Base-by-base conservation (phyloP, 2,797 vertebrate species). In the Erpetoichthys calabaricus region DNA sequence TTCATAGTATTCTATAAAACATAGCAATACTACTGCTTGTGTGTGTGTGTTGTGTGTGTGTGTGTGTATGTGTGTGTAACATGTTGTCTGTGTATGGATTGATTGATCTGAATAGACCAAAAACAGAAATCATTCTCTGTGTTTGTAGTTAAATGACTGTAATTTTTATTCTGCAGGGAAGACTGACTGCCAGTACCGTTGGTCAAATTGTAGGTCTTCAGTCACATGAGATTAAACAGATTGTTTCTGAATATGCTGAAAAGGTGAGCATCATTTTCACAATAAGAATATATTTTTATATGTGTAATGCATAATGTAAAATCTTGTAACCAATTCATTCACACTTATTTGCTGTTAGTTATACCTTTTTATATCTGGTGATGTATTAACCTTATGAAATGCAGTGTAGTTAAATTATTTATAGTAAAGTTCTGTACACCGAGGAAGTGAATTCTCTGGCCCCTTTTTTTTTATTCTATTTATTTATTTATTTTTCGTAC, bases 151-250 rank as follows among this genome's bases (percentile, higher is more conserved):
- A 7, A 5, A 45, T 58, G 8, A 43, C 7, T 42, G 6, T 45
- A 8, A 56, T 25, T 56, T 10, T 25, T 25, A 25, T 42, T 45
- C 70, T 82, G n/a, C 77, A 98, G 94, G 91, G 90, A 56, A 87
- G 81, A 62, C 76, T 95, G 69, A 94, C 91, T 0, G 94, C 93
- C 0, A 95, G 89, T 65, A 86, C 92, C 1, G 91, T 99, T 70
- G 94, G 93, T 54, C 92, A 98, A 70, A 96, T 99, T 3, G 93
- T 99, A 56, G 92, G 91, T 4, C 83, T 94, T 3, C 93, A 94
- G 73, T 97, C 92, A 1, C 86, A 91, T 3, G 90, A 98, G 76
- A 99, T 99, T 75, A 97, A 96, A 59, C 92, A 90, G 78, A 91
- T 98, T 2, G 92, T 88, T 8, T 90, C 89, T 0, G 91, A 96